Evolutionary conservation across 2,113 vertebrate genomes (phyloP), one percentile per base, ranked within the genome.

Genomic region (Grammomys dolichurus): DNA sequence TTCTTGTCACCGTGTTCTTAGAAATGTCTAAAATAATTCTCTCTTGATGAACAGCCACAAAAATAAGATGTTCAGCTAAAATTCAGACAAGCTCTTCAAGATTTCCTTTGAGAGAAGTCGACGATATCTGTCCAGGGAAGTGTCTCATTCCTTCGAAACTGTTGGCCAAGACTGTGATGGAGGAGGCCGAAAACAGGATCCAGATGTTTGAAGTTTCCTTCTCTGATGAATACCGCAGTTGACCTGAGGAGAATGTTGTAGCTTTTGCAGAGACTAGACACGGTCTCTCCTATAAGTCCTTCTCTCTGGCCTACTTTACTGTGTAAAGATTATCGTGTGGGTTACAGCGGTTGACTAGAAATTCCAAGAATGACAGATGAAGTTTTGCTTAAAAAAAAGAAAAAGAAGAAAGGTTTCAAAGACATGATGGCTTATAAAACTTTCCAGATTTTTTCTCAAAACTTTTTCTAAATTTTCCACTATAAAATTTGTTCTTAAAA

Each of bases 81-180:
- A 93, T 84, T 87, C 51, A 92, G 14, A 76, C 72, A 76, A 86
- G 40, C 10, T 89, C 22, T 93, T 90, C 69, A 70, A 48, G 46
- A 70, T 43, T 93, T 89, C 16, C 73, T 95, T 43, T 90, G 78
- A 54, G 72, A 48, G 67, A 93, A 88, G 20, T 78, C 40, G 36
- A 14, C 72, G 81, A 87, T 97, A 82, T 93, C 91, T 78, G 22
- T 36, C n/a, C 40, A 72, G 86, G n/a, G n/a, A 90, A 85, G n/a
- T 69, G 22, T 77, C n/a, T 91, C 46, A 91, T 95, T 65, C 60
- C 85, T 95, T 86, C 19, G 33, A 36, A 65, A 76, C 60, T n/a
- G 6, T 26, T 76, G 73, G 70, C 81, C 67, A n/a, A 92, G 69
- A 80, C 69, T 56, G 17, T 93, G 72, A 56, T 73, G 51, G 75